Conservation (phyloP, 2,888 invertebrate species). For the Invenusta paracnida region DNA sequence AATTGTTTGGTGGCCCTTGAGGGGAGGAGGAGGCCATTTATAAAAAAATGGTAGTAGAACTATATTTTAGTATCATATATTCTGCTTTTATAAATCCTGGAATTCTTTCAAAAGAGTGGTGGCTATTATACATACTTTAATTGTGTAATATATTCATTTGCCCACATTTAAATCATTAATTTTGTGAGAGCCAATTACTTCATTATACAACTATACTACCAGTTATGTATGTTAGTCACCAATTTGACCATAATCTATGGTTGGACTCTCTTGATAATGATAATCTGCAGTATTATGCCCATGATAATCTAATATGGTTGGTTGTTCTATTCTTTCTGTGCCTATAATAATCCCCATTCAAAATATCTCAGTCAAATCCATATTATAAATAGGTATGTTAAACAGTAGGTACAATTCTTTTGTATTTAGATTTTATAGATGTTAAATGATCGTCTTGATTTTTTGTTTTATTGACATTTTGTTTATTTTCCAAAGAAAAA, state of each 20-base stretch:
- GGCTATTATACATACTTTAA: not conserved
- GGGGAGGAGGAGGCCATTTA: no score
- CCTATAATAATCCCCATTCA: not conserved
- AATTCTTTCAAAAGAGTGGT: not conserved
- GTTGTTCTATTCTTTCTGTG: not conserved
- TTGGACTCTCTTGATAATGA: not conserved
- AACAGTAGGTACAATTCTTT: not conserved
- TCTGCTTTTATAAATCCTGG: no score
- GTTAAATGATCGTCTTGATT: not conserved
- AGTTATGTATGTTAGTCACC: not conserved
- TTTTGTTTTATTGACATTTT: no score
- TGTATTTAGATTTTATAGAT: not conserved
- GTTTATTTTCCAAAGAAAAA: no score
- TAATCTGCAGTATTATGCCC: not conserved
- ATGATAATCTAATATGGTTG: not conserved
- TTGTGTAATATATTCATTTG: not conserved
- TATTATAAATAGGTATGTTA: not conserved
- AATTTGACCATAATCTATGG: not conserved
- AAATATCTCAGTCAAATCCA: not conserved
- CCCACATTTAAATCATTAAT: not conserved
- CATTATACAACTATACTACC: not conserved
- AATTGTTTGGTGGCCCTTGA: no score
- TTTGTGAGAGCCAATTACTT: not conserved
- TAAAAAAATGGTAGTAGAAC: no score
- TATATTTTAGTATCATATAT: no score